A percentile compares a stretch with the other conserved stretches of the same genome.
These are phyloP conservation scores for Drosophila paranaensis DNA, from an alignment of 2,888 invertebrate species.

Conservation along the genomic window DNA sequence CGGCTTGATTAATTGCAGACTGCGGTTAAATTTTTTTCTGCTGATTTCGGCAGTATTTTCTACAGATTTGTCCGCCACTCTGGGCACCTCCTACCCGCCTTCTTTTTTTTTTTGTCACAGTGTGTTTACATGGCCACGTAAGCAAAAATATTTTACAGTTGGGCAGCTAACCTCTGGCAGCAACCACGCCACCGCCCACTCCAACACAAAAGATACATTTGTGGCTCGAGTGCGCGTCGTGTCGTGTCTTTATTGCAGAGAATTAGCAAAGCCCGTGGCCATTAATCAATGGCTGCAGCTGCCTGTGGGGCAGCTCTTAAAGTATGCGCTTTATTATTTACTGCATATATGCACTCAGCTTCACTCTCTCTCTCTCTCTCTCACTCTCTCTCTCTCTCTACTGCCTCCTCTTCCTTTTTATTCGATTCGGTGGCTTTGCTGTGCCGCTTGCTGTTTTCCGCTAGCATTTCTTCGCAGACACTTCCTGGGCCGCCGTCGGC, in stretches of 20 bases:
- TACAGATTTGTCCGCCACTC: conserved; percentile 17
- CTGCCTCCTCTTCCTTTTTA: background rate
- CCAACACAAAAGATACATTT: conserved; percentile 32
- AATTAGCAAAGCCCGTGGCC: conserved; percentile 52
- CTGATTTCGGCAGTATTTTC: conserved; percentile 62
- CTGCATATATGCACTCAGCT: conserved; percentile 36
- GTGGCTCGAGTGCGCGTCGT: conserved; percentile 15
- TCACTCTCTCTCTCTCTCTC: too few species aligned
- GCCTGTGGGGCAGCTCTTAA: conserved; percentile 35
- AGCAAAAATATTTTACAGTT: conserved; percentile 64
- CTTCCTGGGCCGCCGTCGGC: conserved; percentile 57
- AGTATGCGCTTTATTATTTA: conserved; percentile 60
- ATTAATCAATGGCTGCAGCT: conserved; percentile 61
- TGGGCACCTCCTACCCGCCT: background rate
- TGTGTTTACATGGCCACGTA: conserved; percentile 54
- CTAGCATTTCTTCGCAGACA: conserved; percentile 59
- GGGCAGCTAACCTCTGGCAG: conserved; percentile 16
- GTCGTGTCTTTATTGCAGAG: conserved; percentile 32
- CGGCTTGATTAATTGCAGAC: conserved; percentile 74
- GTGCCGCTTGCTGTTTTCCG: conserved; percentile 47
- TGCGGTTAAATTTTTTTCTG: conserved; percentile 64
- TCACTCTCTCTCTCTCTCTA: too few species aligned
- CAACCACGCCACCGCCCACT: background rate
- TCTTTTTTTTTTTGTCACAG: conserved; percentile 19
- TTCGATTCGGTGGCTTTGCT: background rate